Evolutionary conservation across 2,797 vertebrate species (phyloP).

Genomic region (Cottoperca gobio): DNA sequence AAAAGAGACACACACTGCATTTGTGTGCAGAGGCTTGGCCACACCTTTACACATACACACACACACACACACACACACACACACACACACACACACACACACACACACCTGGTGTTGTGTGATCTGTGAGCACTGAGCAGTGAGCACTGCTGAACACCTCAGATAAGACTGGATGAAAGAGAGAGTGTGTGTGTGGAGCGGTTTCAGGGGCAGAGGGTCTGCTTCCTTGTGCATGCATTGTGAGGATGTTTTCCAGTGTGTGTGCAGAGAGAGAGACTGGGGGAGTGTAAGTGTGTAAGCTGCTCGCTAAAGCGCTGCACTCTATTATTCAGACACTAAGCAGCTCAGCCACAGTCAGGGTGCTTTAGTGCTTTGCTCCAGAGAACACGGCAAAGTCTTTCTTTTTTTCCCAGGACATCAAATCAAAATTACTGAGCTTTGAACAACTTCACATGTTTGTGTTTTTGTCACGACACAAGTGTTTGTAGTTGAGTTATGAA

Average conservation of each 20-base stretch:
- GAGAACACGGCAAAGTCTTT: not conserved
- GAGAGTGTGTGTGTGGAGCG: not conserved
- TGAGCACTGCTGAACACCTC: conserved; percentile 38
- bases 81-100: conserved; percentile 26
- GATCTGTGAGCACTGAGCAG: conserved; percentile 21
- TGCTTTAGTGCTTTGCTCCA: conserved; percentile 10
- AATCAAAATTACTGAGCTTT: not conserved
- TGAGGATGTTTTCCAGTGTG: conserved; percentile 6
- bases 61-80: conserved; percentile 13
- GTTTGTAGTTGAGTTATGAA: not conserved
- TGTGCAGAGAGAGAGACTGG: not conserved
- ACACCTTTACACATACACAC: conserved; percentile 13
- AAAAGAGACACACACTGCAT: not conserved
- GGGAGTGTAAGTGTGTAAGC: conserved; percentile 3
- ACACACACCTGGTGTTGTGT: conserved; percentile 36
- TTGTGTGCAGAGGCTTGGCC: conserved; percentile 11
- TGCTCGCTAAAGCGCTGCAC: conserved; percentile 18
- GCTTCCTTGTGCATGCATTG: not conserved
- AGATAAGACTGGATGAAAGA: conserved; percentile 41
- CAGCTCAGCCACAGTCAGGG: conserved; percentile 22
- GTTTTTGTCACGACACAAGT: not conserved
- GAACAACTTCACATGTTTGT: not conserved
- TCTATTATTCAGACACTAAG: conserved; percentile 33
- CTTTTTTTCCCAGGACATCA: not conserved
- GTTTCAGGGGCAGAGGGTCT: not conserved